phyloP scores from a whole-genome alignment of 2,888 invertebrate species.

The Drosophila ezoana region DNA sequence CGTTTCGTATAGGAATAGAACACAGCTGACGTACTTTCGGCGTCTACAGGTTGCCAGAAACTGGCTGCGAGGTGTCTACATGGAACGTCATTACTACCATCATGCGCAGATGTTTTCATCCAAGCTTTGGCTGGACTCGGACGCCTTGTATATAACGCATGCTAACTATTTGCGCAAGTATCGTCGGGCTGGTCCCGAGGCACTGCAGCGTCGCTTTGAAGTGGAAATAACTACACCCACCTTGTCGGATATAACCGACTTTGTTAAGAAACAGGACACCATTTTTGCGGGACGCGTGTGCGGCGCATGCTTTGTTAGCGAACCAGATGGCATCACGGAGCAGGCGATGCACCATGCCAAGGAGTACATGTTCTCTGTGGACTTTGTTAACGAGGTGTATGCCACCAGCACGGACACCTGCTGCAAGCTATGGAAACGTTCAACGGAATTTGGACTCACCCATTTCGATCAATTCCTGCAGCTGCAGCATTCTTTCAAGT shows the following conservation, averaged over 20 bases:
- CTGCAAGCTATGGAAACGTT: constrained; percentile 81
- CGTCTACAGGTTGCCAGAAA: constrained; percentile 85
- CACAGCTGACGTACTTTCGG: constrained; percentile 80
- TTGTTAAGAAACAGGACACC: constrained; percentile 75
- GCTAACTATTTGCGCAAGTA: constrained; percentile 83
- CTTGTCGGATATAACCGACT: constrained; percentile 79
- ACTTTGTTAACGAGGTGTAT: constrained; percentile 77
- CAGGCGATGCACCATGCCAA: constrained; percentile 77
- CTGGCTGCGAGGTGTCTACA: constrained; percentile 87
- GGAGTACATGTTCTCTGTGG: constrained; percentile 81
- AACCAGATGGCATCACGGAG: constrained; percentile 68
- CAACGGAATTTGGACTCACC: constrained; percentile 78
- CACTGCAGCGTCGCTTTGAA: constrained; percentile 78
- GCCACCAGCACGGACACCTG: constrained; percentile 77
- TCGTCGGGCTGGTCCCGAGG: constrained; percentile 74
- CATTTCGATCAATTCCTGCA: constrained; percentile 75
- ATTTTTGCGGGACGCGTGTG: constrained; percentile 82
- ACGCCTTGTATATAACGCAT: constrained; percentile 86
- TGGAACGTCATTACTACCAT: constrained; percentile 85
- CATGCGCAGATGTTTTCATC: constrained; percentile 86
- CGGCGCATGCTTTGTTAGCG: constrained; percentile 81
- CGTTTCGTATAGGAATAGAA: constrained; percentile 67
- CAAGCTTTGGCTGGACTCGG: constrained; percentile 86
- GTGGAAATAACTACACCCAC: constrained; percentile 70
- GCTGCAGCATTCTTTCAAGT: constrained; percentile 77